phyloP scores from a whole-genome alignment of 2,797 vertebrate species.

The Lacerta viridis region DNA sequence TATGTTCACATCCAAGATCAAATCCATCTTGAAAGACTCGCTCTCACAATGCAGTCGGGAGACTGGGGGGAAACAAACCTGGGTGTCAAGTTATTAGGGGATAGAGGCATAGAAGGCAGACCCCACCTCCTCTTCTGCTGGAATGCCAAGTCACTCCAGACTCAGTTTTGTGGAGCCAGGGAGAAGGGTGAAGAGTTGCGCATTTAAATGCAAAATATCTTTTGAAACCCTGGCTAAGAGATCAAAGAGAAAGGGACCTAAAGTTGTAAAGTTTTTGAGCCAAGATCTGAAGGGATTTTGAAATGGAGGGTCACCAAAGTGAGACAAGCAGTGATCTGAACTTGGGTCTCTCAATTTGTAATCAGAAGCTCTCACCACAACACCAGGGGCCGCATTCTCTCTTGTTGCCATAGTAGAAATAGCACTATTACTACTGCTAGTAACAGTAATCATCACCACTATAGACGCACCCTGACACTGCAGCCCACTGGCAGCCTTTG shows the following conservation, averaged over 20 bases:
- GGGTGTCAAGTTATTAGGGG: background rate
- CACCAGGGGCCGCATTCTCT: too few relatives aligned
- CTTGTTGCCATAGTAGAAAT: too few relatives aligned
- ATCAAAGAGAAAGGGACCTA: background rate
- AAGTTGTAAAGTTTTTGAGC: background rate
- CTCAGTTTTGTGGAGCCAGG: background rate
- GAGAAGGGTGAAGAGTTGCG: rapidly evolving
- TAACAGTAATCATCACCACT: too few relatives aligned
- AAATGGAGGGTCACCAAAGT: background rate
- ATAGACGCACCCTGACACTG: too few relatives aligned
- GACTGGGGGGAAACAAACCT: slow-evolving; percentile 78
- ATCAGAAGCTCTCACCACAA: too few relatives aligned
- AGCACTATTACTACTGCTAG: too few relatives aligned
- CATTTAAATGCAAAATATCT: background rate
- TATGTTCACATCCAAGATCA: slow-evolving; percentile 97
- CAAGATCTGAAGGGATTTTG: background rate
- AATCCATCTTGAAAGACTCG: slow-evolving; percentile 99
- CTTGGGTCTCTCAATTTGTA: too few relatives aligned
- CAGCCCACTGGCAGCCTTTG: too few relatives aligned
- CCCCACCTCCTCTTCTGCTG: too few relatives aligned
- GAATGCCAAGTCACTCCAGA: background rate
- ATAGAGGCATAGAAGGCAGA: background rate
- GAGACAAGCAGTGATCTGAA: too few relatives aligned
- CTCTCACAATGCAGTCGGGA: slow-evolving; percentile 98
- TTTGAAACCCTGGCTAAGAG: too few relatives aligned